phyloP scores from a whole-genome alignment of 2,113 vertebrate genomes.

The Microcebus lehilahytsara region DNA sequence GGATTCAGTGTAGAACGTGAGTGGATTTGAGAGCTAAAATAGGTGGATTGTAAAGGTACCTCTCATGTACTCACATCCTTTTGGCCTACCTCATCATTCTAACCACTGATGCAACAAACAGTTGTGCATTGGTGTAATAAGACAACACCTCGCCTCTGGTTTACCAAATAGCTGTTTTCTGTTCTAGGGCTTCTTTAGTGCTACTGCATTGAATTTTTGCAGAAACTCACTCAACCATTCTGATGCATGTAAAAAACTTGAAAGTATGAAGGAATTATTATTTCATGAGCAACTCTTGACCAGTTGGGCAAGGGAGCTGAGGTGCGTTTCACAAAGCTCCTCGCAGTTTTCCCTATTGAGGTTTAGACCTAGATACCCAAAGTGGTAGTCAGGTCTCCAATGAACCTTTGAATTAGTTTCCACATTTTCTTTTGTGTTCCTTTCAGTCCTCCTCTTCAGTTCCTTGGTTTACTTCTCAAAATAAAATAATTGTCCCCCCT shows the following conservation, averaged over 20 bases:
- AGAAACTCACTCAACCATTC: not conserved
- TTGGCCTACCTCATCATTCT: not conserved
- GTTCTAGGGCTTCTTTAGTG: not conserved
- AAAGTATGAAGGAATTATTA: not conserved
- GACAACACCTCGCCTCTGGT: not conserved
- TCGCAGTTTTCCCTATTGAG: not conserved
- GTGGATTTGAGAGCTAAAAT: not conserved
- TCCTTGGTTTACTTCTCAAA: not conserved
- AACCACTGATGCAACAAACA: not conserved
- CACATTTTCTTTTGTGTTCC: not conserved
- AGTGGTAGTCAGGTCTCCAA: not conserved
- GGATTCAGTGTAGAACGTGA: not conserved
- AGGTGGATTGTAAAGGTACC: not conserved
- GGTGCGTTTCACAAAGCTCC: not conserved
- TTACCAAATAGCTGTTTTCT: not conserved
- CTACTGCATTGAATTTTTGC: not conserved
- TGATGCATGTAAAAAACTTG: not conserved
- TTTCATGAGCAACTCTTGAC: not conserved
- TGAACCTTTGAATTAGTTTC: not conserved
- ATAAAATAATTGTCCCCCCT: not conserved
- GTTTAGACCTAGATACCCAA: not conserved
- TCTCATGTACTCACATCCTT: not conserved
- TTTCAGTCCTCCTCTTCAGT: not conserved
- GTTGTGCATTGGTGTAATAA: not conserved
- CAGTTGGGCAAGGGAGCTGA: not conserved